These are phyloP conservation scores for Nannobrachium achirus DNA, from an alignment of 2,113 vertebrate species.

Conservation along the genomic window DNA sequence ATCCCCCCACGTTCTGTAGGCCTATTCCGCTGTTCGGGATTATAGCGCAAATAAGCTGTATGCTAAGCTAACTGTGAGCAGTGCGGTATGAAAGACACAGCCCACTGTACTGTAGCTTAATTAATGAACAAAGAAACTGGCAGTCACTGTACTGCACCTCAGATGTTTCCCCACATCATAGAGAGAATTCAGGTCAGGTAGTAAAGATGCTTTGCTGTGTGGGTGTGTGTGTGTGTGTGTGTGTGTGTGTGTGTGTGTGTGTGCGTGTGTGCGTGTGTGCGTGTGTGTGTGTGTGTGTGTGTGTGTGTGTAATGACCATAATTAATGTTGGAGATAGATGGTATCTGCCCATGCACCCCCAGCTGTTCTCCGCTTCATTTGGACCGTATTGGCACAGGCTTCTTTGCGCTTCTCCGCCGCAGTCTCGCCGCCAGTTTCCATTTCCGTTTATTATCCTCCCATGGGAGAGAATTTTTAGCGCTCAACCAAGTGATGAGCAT, in stretches of 20 bases:
- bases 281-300: not conserved
- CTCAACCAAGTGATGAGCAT: slow-evolving; percentile 19
- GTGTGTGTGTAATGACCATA: slow-evolving; percentile 13
- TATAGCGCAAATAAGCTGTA: slow-evolving; percentile 39
- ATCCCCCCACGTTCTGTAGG: slow-evolving; percentile 35
- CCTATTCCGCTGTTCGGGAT: slow-evolving; percentile 45
- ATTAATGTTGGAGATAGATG: slow-evolving; percentile 23
- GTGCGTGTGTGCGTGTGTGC: not conserved
- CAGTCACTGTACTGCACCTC: slow-evolving; percentile 46
- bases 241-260: slow-evolving; percentile 7
- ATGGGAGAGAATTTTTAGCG: slow-evolving; percentile 21
- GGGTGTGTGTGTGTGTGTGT: not conserved
- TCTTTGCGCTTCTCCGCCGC: slow-evolving; percentile 10
- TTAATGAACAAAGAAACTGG: slow-evolving; percentile 48
- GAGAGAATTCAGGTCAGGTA: not conserved
- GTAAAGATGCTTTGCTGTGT: not conserved
- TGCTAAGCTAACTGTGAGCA: slow-evolving; percentile 50
- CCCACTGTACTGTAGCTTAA: slow-evolving; percentile 26
- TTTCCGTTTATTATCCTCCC: slow-evolving; percentile 37
- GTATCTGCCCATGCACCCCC: slow-evolving; percentile 5
- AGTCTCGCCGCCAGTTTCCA: slow-evolving; percentile 17
- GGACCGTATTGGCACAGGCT: slow-evolving; percentile 2
- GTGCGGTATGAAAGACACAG: slow-evolving; percentile 52
- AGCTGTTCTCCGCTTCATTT: slow-evolving; percentile 6
- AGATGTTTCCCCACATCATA: not conserved